Evolutionary conservation across 1,140 invertebrate species (phyloP).

Genomic region (Amphibalanus amphitrite): DNA sequence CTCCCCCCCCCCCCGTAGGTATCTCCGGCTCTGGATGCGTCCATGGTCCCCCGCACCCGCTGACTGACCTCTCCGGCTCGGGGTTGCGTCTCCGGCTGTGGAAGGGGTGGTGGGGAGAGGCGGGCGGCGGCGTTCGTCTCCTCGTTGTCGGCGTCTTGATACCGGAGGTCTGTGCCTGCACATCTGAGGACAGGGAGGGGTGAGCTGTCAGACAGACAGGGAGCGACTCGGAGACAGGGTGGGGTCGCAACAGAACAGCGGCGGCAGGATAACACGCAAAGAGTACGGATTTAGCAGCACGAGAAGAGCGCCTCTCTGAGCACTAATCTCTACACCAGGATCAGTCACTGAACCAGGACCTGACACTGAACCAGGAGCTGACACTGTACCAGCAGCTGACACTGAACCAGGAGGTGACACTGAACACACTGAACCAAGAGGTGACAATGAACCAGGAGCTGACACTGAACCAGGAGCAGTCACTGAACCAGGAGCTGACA

Average conservation of each 20-base stretch:
- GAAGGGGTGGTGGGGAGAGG: background rate
- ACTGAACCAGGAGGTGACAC: background rate
- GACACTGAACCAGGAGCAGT: no score
- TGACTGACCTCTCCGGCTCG: background rate
- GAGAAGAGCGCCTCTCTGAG: no score
- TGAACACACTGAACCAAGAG: slow-evolving; percentile 40
- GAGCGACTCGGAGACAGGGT: no score
- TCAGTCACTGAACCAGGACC: slow-evolving; percentile 14
- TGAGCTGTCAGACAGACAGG: background rate
- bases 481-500: no score
- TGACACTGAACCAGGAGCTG: no score
- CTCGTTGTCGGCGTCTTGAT: background rate
- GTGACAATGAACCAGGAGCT: slow-evolving; percentile 64
- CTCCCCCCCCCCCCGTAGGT: background rate
- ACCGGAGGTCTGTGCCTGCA: background rate
- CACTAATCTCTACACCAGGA: no score
- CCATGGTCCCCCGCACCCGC: no score
- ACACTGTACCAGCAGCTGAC: no score
- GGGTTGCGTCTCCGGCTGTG: background rate
- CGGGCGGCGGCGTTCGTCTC: background rate
- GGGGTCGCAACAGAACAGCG: no score
- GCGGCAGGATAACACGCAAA: no score
- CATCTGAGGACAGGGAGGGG: background rate
- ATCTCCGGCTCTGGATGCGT: no score
- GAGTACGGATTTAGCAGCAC: no score